Evolutionary conservation across 2,888 invertebrate genomes (phyloP), one percentile per base, ranked within the genome.

Genomic region (Hanleya hanleyi): DNA sequence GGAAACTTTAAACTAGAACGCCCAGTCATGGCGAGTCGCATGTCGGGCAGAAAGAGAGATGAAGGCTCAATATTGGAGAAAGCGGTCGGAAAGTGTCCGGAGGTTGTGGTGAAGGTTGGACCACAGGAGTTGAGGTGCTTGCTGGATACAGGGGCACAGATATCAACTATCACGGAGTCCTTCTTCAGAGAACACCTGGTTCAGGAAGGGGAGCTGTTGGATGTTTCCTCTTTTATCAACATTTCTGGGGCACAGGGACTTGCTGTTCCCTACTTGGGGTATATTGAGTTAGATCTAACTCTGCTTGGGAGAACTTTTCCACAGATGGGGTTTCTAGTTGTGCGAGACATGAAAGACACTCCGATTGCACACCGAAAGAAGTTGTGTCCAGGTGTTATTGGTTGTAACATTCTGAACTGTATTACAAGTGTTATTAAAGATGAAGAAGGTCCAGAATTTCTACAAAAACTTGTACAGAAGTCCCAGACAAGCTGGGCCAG

Each of bases 381-480:
- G 22, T 33, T 22, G 29, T 36, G 69, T 12, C 74, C 77, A 0
- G 74, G 71, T 5, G 69, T 76, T n/a, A 66, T 77, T 18, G 76
- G 75, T 12, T 57, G 61, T 18, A 77, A 75, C 49, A 75, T 77
- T 1, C 62, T 62, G 7, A 62, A 35, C 6, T 12, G 22, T 22
- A 62, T 62, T 12, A 7, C 15, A 62, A 32, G 32, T 26, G 6
- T 6, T 22, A n/a, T 51, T 7, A 22, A 26, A n/a, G 51, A 12
- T 18, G 22, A 9, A 51, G 26, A 51, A 18, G 51, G 51, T 51
- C 12, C 51, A n/a, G 22, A n/a, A n/a, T n/a, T n/a, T n/a, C n/a
- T n/a, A n/a, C n/a, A n/a, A n/a, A n/a, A n/a, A n/a, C n/a, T n/a
- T n/a, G n/a, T n/a, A n/a, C n/a, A n/a, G n/a, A n/a, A n/a, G n/a